A percentile compares a stretch with the other conserved stretches of the same genome.
phyloP scores from a whole-genome alignment of 2,797 vertebrate genomes.

The Pangasius djambal region DNA sequence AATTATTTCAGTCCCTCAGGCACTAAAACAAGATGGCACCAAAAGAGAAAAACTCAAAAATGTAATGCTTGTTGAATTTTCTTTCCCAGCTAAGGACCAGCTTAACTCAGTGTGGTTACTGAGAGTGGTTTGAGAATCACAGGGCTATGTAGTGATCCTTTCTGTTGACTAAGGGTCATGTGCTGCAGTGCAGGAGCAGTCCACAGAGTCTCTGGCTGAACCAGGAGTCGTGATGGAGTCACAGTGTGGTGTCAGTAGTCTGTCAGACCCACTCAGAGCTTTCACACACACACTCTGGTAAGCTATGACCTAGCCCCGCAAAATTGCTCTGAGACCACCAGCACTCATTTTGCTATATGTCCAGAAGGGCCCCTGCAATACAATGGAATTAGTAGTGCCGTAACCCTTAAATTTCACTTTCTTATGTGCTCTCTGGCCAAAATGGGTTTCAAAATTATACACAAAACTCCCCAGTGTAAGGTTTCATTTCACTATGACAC shows the following conservation, averaged over 20 bases:
- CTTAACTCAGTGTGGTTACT: background rate
- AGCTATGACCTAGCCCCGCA: slow-evolving; percentile 39
- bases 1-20: slow-evolving; percentile 43
- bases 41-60: background rate
- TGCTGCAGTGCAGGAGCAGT: background rate
- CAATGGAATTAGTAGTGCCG: slow-evolving; percentile 40
- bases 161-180: background rate
- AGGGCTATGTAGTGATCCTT: background rate
- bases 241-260: background rate
- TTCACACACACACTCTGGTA: slow-evolving; percentile 30
- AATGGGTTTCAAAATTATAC: slow-evolving; percentile 28
- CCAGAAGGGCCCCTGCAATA: slow-evolving; percentile 39
- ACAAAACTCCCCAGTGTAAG: background rate
- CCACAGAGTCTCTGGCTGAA: background rate
- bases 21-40: slow-evolving; percentile 10
- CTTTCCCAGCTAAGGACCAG: background rate
- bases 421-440: background rate
- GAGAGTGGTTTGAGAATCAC: background rate
- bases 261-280: slow-evolving; percentile 15
- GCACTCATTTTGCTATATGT: slow-evolving; percentile 51
- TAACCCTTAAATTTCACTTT: slow-evolving; percentile 13
- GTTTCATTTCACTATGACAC: slow-evolving; percentile 1
- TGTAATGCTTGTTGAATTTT: background rate
- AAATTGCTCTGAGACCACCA: slow-evolving; percentile 60
- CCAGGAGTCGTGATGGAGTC: background rate